Conservation (phyloP, 2,888 invertebrate genomes). For the Pachydiplax longipennis region DNA sequence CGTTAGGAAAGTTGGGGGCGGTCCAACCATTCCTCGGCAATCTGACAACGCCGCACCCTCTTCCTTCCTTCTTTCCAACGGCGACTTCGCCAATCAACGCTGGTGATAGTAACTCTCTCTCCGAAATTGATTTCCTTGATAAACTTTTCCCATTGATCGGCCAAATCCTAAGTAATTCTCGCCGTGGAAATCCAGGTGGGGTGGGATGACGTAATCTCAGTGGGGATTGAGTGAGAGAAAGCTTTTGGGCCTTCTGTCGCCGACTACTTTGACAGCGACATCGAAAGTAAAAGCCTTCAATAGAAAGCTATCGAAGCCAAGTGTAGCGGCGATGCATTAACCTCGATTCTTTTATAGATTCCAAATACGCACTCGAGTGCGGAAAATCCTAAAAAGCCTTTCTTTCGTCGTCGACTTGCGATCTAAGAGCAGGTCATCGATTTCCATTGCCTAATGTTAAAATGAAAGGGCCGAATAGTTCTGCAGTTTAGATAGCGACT, state of each 20-base stretch:
- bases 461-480: no score
- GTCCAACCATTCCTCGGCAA: no score
- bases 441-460: no score
- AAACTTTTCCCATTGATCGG: neutral
- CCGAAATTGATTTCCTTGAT: neutral
- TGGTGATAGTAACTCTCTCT: neutral
- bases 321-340: neutral
- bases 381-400: no score
- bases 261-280: neutral
- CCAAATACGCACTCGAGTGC: no score
- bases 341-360: no score
- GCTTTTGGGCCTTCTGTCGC: neutral
- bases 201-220: neutral
- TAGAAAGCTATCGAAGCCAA: neutral
- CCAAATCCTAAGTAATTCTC: neutral
- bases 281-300: neutral
- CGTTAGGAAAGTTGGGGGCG: no score
- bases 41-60: neutral
- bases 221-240: neutral
- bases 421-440: no score
- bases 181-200: neutral
- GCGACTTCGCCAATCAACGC: neutral
- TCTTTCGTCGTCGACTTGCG: no score
- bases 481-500: no score
- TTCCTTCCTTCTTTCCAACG: neutral